These are phyloP conservation scores for Oophaga pumilio DNA, from an alignment of 2,113 vertebrate species.

Conservation along the genomic window DNA sequence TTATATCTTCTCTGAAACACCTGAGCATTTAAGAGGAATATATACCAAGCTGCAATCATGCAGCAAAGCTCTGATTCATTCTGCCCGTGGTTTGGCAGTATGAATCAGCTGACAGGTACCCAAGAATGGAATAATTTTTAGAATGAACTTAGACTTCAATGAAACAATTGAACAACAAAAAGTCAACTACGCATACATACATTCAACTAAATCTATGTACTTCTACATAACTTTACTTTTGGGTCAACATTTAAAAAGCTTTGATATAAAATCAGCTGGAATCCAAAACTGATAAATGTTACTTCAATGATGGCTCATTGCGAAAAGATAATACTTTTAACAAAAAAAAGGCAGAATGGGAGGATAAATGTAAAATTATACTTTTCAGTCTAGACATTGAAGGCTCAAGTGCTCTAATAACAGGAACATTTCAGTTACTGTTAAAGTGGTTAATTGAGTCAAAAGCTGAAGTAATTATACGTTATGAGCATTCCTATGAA, in stretches of 20 bases:
- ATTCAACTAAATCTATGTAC: background rate
- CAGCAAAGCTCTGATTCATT: no score
- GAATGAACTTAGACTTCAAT: background rate
- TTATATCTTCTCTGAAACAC: no score
- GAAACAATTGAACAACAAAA: background rate
- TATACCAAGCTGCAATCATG: no score
- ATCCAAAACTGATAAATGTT: background rate
- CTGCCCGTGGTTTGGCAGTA: no score
- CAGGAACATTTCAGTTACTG: slow-evolving; percentile 4
- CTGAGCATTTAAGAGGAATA: no score
- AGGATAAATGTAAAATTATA: slow-evolving; percentile 40
- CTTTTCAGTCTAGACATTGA: slow-evolving; percentile 38
- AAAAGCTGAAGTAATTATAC: slow-evolving; percentile 36
- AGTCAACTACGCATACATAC: background rate
- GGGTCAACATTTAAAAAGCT: background rate
- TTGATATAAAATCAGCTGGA: background rate
- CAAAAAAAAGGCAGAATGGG: background rate
- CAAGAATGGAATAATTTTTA: no score
- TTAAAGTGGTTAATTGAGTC: slow-evolving; percentile 45
- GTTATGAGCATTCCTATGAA: slow-evolving; percentile 17
- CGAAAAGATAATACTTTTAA: slow-evolving; percentile 11
- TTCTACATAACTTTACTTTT: background rate
- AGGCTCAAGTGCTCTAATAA: slow-evolving; percentile 38
- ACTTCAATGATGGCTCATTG: background rate
- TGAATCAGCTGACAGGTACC: no score